These are phyloP conservation scores for Amphipoea oculea DNA, from an alignment of 2,888 invertebrate species.

Conservation along the genomic window DNA sequence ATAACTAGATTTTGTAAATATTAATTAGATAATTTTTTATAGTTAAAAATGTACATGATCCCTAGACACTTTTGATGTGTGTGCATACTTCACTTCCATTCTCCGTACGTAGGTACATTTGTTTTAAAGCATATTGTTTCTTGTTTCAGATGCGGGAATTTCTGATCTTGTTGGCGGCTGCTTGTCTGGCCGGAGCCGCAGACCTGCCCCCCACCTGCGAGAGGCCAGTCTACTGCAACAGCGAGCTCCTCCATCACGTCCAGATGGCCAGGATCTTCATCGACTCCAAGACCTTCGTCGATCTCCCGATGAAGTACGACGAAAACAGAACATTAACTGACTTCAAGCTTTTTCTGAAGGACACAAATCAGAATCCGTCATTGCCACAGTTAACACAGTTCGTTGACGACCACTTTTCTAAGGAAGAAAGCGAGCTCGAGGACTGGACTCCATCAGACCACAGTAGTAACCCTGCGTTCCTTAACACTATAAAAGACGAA, in stretches of 20 bases:
- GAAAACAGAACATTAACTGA: constrained; percentile 90
- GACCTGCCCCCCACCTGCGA: constrained; percentile 83
- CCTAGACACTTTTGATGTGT: too few relatives aligned
- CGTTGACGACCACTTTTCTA: constrained; percentile 90
- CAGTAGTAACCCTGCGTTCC: constrained; percentile 90
- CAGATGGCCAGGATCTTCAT: constrained; percentile 92
- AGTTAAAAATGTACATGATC: too few relatives aligned
- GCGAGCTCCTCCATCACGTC: constrained; percentile 93
- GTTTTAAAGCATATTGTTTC: neutral
- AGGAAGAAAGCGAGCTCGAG: constrained; percentile 90
- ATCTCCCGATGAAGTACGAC: constrained; percentile 92
- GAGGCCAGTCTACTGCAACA: constrained; percentile 94
- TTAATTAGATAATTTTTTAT: too few relatives aligned
- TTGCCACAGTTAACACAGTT: constrained; percentile 87
- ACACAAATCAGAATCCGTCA: constrained; percentile 85
- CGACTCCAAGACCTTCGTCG: constrained; percentile 96
- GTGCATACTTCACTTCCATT: neutral
- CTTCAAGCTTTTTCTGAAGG: constrained; percentile 91
- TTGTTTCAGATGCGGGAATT: constrained; percentile 82
- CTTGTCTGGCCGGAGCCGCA: constrained; percentile 62
- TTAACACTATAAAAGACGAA: constrained; percentile 90
- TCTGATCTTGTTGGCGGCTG: constrained; percentile 67
- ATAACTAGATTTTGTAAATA: too few relatives aligned
- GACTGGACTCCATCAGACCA: constrained; percentile 91
- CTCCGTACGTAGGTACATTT: neutral